A percentile compares a stretch with the other conserved stretches of the same genome.
phyloP scores from a whole-genome alignment of 2,888 invertebrate species.

The Thymelicus sylvestris region DNA sequence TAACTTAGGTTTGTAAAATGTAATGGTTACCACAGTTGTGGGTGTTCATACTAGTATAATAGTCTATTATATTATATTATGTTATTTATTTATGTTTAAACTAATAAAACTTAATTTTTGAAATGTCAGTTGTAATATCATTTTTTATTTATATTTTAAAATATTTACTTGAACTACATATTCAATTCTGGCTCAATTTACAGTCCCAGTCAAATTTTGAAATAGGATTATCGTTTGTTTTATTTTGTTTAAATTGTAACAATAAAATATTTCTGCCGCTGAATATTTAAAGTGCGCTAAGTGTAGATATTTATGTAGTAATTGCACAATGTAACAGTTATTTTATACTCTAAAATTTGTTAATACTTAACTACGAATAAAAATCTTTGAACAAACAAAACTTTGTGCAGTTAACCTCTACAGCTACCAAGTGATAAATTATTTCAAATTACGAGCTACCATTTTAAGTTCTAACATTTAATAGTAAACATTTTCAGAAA shows the following conservation, averaged over 20 bases:
- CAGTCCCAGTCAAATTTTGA: not conserved
- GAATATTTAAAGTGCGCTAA: not conserved
- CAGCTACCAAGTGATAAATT: slow-evolving; percentile 73
- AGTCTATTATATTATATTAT: no score
- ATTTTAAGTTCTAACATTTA: slow-evolving; percentile 41
- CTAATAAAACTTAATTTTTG: no score
- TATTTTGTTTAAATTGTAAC: not conserved
- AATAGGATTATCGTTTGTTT: not conserved
- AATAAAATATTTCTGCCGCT: not conserved
- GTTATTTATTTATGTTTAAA: no score
- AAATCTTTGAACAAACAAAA: slow-evolving; percentile 65
- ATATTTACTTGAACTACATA: not conserved
- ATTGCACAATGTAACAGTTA: slow-evolving; percentile 35
- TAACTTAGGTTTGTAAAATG: no score
- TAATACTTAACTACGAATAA: slow-evolving; percentile 58
- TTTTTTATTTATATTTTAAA: no score
- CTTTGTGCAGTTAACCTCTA: slow-evolving; percentile 78
- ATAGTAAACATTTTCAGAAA: slow-evolving; percentile 44
- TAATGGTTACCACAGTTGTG: no score
- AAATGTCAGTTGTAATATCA: no score
- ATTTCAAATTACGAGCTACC: slow-evolving; percentile 55
- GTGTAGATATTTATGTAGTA: slow-evolving; percentile 4
- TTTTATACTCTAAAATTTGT: slow-evolving; percentile 50
- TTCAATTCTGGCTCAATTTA: not conserved
- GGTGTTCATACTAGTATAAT: no score